Evolutionary conservation across 92 coral and sea anemone genomes (phyloP), one percentile per base, ranked within the genome.

Genomic region (Porites lobata): DNA sequence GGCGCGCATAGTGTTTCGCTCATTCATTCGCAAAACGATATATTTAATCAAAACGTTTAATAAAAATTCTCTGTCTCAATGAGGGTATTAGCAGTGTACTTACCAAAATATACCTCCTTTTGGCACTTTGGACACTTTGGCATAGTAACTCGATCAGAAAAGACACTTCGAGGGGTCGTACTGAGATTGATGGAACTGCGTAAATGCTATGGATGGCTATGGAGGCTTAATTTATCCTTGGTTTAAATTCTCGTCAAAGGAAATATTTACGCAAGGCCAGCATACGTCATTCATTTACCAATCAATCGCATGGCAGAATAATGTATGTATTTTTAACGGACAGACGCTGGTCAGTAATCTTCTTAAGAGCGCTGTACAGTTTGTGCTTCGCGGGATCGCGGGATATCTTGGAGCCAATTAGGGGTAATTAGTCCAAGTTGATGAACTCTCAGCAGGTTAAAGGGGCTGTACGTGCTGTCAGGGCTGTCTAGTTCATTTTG

Each of bases 51-150:
- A 38, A 0, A 6, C 5, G 4, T 3, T 4, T 38, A 1, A 4
- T 38, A 0, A 2, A 38, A 38, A 38, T 29, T 29, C 1, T 1
- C 0, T 38, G 47, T 38, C 47, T 38, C 5, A 38, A 38, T 38
- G 7, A 38, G 47, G 47, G 47, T 38, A 38, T 3, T 38, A 18
- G 17, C 20, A 8, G 65, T 6, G 29, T 67, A 87, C 98, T 80
- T 79, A 96, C 98, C 98, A 77, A 94, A 94, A 79, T 94, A 96
- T 3, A 96, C 98, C 50, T 87, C 94, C 72, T 96, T 96, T 18
- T 56, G 68, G 88, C 98, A 96, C 4, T 83, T 94, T 9, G 98
- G 98, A 76, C 98, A 96, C 90, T 96, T 96, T 2, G 95, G 94
- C 98, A 96, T 96, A 43, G 22, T 82, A 57, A 24, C 10, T 17